Base-by-base conservation (phyloP, 2,797 vertebrate genomes). In the Brachyrhaphis roseni region DNA sequence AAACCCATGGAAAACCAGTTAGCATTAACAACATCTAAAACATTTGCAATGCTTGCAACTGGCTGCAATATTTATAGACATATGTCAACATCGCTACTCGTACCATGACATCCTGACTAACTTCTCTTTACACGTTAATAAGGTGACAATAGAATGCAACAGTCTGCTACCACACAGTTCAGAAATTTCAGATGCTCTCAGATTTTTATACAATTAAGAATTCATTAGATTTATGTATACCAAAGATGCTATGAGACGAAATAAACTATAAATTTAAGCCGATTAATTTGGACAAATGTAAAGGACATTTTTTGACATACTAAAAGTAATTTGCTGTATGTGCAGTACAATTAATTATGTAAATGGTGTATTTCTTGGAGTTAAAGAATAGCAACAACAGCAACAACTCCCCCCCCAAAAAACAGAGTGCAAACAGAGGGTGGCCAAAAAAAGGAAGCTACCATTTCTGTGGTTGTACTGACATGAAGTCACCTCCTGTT, bases 401-500 rank as follows among this genome's bases (percentile, higher is more conserved):
- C 51, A 53, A 53, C 23, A 53, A 15, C 15, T 1, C 13, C 2
- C 1, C 45, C 45, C 36, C 36, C 36, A 7, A 12, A 43, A 5
- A n/a, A 12, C 13, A 59, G 11, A 11, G 1, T 15, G 2, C 12
- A 13, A 10, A 26, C 23, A 8, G 11, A 12, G 5, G 53, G 31
- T 47, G 43, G 53, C 53, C 53, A 28, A 49, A 80, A 84, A 6
- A 66, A 92, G 90, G 91, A 93, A 94, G 89, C 53, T 79, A 11
- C 39, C 2, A 49, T 34, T 18, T 74, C 46, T 82, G 76, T 82
- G 89, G 90, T 89, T 86, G 26, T 8, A 55, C 11, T 66, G 12
- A 41, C 13, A 23, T 47, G n/a, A 62, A 87, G 70, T 77, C 68
- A 79, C 72, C 85, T 86, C 85, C 82, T 88, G 57, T 85, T 77